phyloP scores from a whole-genome alignment of 2,888 invertebrate genomes.

The Erebia aethiops region DNA sequence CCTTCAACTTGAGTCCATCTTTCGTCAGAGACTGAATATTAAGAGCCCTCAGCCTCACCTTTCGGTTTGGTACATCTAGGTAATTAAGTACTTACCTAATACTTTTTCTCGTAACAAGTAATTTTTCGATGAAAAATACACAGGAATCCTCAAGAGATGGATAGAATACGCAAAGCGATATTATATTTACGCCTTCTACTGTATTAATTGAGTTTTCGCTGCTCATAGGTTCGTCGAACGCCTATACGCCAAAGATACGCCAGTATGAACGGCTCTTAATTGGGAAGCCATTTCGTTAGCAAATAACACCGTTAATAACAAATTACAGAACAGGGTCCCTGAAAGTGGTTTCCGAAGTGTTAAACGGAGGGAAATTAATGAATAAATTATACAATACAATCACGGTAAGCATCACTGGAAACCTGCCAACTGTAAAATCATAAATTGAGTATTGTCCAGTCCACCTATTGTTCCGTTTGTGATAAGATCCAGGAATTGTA shows the following conservation, averaged over 20 bases:
- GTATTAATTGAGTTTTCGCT: no score
- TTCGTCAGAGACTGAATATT: not conserved
- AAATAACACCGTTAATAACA: not conserved
- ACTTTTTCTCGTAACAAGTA: not conserved
- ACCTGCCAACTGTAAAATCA: not conserved
- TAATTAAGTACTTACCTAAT: not conserved
- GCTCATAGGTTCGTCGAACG: no score
- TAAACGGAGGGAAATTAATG: not conserved
- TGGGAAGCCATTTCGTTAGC: not conserved
- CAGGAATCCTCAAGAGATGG: no score
- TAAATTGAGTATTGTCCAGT: not conserved
- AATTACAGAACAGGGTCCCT: constrained; percentile 2
- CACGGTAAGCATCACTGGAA: constrained; percentile 1
- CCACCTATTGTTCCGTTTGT: not conserved
- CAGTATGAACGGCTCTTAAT: not conserved
- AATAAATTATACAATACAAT: constrained; percentile 5
- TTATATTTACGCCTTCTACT: no score
- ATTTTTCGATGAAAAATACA: not conserved
- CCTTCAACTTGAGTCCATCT: not conserved
- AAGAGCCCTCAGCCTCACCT: not conserved
- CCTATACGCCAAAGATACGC: no score
- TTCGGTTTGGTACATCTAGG: not conserved
- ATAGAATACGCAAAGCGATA: no score
- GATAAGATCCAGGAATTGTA: not conserved
- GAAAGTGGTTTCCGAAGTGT: not conserved